Conservation (phyloP, 2,797 vertebrate species). For the Parauchenoglanis punctatus region DNA sequence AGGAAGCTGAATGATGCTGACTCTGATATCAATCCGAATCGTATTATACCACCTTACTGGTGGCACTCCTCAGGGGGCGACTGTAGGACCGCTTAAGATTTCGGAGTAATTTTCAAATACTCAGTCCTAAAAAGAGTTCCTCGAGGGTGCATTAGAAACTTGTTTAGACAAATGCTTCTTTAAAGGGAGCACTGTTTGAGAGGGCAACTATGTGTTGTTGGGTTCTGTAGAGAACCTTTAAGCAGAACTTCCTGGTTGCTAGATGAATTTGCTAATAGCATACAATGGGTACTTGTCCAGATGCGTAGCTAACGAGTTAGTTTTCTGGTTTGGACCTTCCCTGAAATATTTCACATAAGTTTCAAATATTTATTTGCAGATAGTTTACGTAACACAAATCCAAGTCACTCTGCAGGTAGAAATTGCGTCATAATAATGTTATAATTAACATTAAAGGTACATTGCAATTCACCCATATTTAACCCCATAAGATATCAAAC, state of each 20-base stretch:
- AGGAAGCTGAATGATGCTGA: not conserved
- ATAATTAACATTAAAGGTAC: too few relatives aligned
- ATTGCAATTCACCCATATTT: not conserved
- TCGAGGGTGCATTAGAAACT: not conserved
- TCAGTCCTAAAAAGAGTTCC: not conserved
- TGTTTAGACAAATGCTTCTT: not conserved
- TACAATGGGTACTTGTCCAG: not conserved
- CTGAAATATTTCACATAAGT: not conserved
- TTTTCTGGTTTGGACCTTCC: not conserved
- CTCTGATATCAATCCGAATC: not conserved
- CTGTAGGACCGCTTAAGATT: not conserved
- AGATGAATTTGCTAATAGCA: not conserved
- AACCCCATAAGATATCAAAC: not conserved
- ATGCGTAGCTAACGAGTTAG: not conserved
- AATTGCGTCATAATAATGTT: not conserved
- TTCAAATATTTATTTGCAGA: not conserved
- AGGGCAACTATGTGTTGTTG: not conserved
- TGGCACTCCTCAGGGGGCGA: not conserved
- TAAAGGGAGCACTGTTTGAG: not conserved
- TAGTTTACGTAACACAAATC: too few relatives aligned
- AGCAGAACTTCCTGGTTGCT: not conserved
- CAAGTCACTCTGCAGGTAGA: not conserved
- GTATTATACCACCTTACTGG: not conserved
- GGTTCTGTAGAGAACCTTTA: not conserved
- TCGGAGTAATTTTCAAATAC: not conserved